Evolutionary conservation across 1,140 invertebrate species (phyloP).

Genomic region (Ceratina calcarata): DNA sequence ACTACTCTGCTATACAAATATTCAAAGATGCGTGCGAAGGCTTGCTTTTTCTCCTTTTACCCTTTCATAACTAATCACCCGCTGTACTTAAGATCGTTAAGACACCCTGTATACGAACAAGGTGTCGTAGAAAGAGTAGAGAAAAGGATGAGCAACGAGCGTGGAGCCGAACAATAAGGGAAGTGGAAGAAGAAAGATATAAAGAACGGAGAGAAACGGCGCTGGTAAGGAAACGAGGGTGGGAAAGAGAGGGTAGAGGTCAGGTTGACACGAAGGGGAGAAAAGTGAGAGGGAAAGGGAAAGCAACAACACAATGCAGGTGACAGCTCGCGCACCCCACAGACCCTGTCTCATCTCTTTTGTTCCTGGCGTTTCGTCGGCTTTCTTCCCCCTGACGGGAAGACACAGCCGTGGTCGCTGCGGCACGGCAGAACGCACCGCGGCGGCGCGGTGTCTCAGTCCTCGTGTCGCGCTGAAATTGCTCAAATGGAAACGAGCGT

Average conservation of each 20-base stretch:
- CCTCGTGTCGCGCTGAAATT: conserved; percentile 68
- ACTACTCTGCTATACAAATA: too few species aligned
- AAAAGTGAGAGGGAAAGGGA: conserved; percentile 9
- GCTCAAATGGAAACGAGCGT: conserved; percentile 71
- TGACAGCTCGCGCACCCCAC: conserved; percentile 71
- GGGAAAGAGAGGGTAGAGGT: not conserved
- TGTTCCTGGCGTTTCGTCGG: conserved; percentile 66
- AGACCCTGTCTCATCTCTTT: conserved; percentile 61
- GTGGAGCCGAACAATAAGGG: not conserved
- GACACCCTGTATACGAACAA: not conserved
- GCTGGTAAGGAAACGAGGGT: not conserved
- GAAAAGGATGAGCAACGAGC: not conserved
- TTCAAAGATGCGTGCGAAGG: too few species aligned
- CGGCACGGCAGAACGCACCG: conserved; percentile 26
- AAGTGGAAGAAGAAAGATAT: not conserved
- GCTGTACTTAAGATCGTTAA: not conserved
- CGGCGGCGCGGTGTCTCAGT: conserved; percentile 51
- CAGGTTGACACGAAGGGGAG: not conserved
- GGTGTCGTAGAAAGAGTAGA: not conserved
- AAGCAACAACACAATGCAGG: conserved; percentile 71
- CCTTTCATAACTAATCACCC: too few species aligned
- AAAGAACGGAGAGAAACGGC: not conserved
- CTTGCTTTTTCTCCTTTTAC: too few species aligned
- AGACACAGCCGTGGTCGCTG: not conserved
- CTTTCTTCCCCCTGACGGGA: conserved; percentile 59